phyloP scores from a whole-genome alignment of 2,888 invertebrate genomes.

The Pyrocoelia pectoralis region DNA sequence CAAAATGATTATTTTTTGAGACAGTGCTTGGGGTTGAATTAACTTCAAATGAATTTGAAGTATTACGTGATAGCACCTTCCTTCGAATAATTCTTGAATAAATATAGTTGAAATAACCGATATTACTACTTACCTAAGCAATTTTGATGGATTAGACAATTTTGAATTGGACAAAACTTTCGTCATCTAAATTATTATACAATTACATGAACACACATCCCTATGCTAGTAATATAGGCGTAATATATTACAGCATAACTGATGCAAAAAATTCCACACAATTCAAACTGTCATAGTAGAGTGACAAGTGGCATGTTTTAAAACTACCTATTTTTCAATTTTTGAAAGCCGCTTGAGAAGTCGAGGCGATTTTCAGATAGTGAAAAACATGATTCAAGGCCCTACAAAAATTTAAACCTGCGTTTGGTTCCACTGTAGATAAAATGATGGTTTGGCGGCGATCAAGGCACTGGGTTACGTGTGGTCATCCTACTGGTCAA shows the following conservation, averaged over 20 bases:
- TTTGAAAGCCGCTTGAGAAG: too few species aligned
- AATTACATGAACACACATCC: neutral
- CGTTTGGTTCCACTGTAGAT: too few species aligned
- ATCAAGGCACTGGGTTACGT: too few species aligned
- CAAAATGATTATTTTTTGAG: conserved; percentile 25
- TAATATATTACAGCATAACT: conserved; percentile 9
- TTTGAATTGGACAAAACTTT: conserved; percentile 46
- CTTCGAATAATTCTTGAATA: conserved; percentile 35
- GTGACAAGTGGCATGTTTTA: too few species aligned
- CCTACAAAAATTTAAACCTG: too few species aligned
- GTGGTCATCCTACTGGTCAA: too few species aligned
- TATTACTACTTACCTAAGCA: conserved; percentile 46
- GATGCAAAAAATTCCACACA: neutral
- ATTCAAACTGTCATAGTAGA: neutral
- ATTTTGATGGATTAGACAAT: conserved; percentile 47
- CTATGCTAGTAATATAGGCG: conserved; percentile 1
- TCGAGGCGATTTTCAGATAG: too few species aligned
- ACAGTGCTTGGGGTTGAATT: neutral
- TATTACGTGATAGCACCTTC: conserved; percentile 46
- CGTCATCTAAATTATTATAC: conserved; percentile 42
- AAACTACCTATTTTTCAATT: too few species aligned
- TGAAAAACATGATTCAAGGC: too few species aligned
- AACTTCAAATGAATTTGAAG: conserved; percentile 19
- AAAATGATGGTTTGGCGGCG: too few species aligned
- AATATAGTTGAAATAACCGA: conserved; percentile 26